Percentiles rank a stretch among this genome's conserved stretches.
Conservation (phyloP, 2,888 invertebrate genomes). For the Drosophila eohydei region DNA sequence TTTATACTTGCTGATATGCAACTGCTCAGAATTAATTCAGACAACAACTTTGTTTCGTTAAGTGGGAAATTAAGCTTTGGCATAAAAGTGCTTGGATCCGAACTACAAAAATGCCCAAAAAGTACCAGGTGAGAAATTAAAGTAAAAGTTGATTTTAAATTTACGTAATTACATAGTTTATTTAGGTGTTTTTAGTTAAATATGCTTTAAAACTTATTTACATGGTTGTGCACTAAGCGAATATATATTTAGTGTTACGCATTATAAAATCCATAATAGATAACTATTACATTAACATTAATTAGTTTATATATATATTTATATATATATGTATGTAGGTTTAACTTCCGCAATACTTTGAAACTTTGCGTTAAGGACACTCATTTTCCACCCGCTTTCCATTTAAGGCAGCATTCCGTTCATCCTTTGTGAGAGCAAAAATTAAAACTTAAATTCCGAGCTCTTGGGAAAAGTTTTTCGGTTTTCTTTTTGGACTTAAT, state of each 20-base stretch:
- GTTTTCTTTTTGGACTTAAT: slow-evolving; percentile 25
- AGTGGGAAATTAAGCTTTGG: not conserved
- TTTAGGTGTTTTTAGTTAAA: slow-evolving; percentile 61
- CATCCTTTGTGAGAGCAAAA: slow-evolving; percentile 13
- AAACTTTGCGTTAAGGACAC: slow-evolving; percentile 69
- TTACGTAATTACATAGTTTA: slow-evolving; percentile 59
- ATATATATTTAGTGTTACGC: slow-evolving; percentile 48
- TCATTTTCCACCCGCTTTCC: slow-evolving; percentile 40
- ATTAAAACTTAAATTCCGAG: slow-evolving; percentile 20
- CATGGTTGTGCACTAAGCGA: slow-evolving; percentile 74
- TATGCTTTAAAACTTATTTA: slow-evolving; percentile 73
- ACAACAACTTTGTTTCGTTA: not conserved
- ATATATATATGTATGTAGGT: slow-evolving; percentile 27
- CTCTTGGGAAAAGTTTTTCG: slow-evolving; percentile 13
- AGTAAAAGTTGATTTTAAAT: slow-evolving; percentile 19
- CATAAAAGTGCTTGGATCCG: not conserved
- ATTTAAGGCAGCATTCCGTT: slow-evolving; percentile 19
- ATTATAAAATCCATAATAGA: slow-evolving; percentile 65
- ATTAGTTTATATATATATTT: slow-evolving; percentile 41
- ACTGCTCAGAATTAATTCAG: too few species aligned
- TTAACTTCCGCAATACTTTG: slow-evolving; percentile 51
- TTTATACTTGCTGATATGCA: too few species aligned
- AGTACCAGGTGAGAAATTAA: too few species aligned
- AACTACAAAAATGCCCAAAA: not conserved
- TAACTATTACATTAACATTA: slow-evolving; percentile 52